phyloP scores from a whole-genome alignment of 1,140 invertebrate species.

The Macrobrachium nipponense region DNA sequence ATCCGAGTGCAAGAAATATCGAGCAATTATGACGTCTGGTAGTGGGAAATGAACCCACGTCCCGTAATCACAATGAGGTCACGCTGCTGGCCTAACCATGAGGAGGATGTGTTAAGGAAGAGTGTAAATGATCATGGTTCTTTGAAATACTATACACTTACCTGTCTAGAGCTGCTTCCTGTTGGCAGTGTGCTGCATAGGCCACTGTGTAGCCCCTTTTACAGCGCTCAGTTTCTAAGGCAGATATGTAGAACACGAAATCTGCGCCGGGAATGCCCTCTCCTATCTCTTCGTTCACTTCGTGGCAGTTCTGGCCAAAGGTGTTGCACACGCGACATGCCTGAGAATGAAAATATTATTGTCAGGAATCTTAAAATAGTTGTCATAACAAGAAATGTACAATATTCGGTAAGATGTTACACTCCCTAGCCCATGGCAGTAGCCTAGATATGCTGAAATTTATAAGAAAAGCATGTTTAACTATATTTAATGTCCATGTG shows the following conservation, averaged over 20 bases:
- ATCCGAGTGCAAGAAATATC: too few species aligned
- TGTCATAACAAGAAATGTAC: too few species aligned
- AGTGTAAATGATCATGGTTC: background rate
- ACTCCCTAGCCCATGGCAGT: too few species aligned
- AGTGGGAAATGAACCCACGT: too few species aligned
- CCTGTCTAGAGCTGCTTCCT: conserved; percentile 92
- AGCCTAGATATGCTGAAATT: too few species aligned
- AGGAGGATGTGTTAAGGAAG: background rate
- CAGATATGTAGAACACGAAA: conserved; percentile 97
- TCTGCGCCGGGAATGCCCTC: conserved; percentile 87
- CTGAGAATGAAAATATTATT: conserved; percentile 68
- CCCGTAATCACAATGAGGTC: too few species aligned
- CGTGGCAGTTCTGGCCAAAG: conserved; percentile 82
- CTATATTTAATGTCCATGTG: too few species aligned
- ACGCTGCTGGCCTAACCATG: too few species aligned
- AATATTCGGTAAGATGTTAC: too few species aligned
- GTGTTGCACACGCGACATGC: conserved; percentile 87
- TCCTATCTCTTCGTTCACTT: conserved; percentile 69
- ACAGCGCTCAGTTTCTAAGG: conserved; percentile 91
- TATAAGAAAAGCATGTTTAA: too few species aligned
- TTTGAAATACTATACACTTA: conserved; percentile 68
- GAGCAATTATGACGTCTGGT: too few species aligned
- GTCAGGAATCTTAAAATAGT: too few species aligned
- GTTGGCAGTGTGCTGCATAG: conserved; percentile 98
- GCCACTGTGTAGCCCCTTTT: conserved; percentile 88